Evolutionary conservation across 2,113 vertebrate genomes (phyloP), one percentile per base, ranked within the genome.

Genomic region (Pomatostomus ruficeps): DNA sequence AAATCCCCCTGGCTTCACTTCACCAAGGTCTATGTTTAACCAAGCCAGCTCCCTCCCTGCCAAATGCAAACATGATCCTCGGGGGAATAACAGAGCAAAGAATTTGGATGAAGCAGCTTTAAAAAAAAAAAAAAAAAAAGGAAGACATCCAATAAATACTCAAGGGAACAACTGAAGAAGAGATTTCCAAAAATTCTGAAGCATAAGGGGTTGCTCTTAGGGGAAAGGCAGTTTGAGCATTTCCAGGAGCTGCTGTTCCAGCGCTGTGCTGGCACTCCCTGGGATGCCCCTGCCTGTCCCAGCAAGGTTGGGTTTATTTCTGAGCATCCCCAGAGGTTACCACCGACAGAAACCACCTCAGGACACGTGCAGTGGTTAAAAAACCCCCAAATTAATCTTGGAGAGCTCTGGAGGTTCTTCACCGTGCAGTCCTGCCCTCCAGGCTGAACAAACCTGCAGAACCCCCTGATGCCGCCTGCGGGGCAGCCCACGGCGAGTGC

Each of bases 31-130:
- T 89, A 0, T 62, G 76, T 83, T 94, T 77, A 94, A 83, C 91
- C 63, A 58, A 91, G 93, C 72, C 93, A 87, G 55, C 73, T 91
- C 73, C 48, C 57, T 94, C 68, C 68, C 43, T 77, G 89, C 87
- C 95, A 94, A 95, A 89, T 9, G 77, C 93, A 94, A 94, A 94
- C 91, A 92, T 9, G 59, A 91, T 84, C 93, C 91, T 71, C 5
- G 2, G 66, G 71, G 87, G 91, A 93, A 61, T 67, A 79, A 68
- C 57, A 84, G 76, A 67, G 76, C 0, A 0, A 81, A 89, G 81
- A 76, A 81, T 40, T 77, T 89, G 94, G 84, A 97, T 76, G 62
- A 92, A 81, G 73, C 14, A 74, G 40, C 59, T 77, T 61, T 1
- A 6, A 11, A 25, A 9, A 20, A 22, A 43, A 46, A 46, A 40